Evolutionary conservation across 1,140 invertebrate genomes (phyloP), one percentile per base, ranked within the genome.

Genomic region (Leguminivora glycinivorella): DNA sequence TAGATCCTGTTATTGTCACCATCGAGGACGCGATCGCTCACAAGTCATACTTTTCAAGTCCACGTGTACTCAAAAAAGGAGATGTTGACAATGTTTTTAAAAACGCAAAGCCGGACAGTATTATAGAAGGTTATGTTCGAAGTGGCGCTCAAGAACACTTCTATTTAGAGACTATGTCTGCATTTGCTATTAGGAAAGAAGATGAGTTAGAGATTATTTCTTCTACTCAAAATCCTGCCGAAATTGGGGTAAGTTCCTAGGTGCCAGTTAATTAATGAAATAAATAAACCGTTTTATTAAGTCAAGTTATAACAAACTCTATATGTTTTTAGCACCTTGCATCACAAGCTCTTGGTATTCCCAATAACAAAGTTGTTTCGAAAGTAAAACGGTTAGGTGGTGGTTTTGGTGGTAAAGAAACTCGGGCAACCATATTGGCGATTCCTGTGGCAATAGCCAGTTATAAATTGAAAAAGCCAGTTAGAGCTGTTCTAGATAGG

Each of bases 81-180:
- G 93, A 98, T 88, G 81, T 94, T 1, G 91, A 93, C 0, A 83
- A 93, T 76, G 95, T 92, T 0, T 95, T 98, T 70, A 63, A 31
- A 29, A 63, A 63, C 14, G 75, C 88, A 29, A 86, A 93, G 67
- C 93, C 95, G 7, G 93, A 95, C 29, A 91, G 95, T 82, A 84
- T 95, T 14, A 74, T 95, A 26, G 94, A 96, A 89, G 96, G 97
- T 9, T 94, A 95, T 83, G 92, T 96, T 52, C 93, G 95, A 74
- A 95, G 96, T 78, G 97, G 97, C 52, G 98, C 97, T 0, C 98
- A 99, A 88, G 98, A 99, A 88, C 98, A 99, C 88, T 99, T 99
- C 92, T 99, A 99, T 90, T 89, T 99, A 72, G 89, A 91, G 92
- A 98, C 98, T 0, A 94, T 98, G 26, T 94, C 93, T 22, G 84